Evolutionary conservation across 2,888 invertebrate genomes (phyloP).

Genomic region (Aquatica leii): DNA sequence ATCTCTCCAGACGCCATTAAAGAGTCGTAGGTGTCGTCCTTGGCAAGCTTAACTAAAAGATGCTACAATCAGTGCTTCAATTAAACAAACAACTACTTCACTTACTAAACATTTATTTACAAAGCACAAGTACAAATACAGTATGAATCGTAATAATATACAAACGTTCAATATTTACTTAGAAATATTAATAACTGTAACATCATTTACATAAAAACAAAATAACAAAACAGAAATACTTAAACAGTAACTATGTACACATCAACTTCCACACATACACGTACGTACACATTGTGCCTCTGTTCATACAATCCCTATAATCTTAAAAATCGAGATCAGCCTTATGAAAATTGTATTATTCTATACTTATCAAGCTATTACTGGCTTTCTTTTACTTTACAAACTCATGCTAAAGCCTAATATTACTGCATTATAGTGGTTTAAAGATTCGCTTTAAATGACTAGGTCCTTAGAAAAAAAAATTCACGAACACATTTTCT

Average conservation of each 20-base stretch:
- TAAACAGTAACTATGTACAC: slow-evolving; percentile 9
- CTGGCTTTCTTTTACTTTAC: slow-evolving; percentile 19
- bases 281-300: neutral
- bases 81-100: slow-evolving; percentile 9
- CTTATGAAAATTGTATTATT: slow-evolving; percentile 30
- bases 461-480: slow-evolving; percentile 24
- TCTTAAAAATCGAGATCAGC: slow-evolving; percentile 27
- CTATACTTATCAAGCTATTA: slow-evolving; percentile 21
- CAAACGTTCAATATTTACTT: neutral
- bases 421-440: slow-evolving; percentile 3
- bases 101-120: slow-evolving; percentile 14
- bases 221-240: neutral
- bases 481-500: slow-evolving; percentile 11
- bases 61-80: too few relatives aligned
- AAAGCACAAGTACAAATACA: slow-evolving; percentile 15
- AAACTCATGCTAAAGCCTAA: slow-evolving; percentile 8
- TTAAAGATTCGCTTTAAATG: slow-evolving; percentile 12
- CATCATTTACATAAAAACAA: slow-evolving; percentile 13
- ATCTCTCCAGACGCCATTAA: too few relatives aligned
- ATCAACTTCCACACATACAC: neutral
- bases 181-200: slow-evolving; percentile 5
- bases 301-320: neutral
- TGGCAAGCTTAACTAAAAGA: too few relatives aligned
- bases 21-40: too few relatives aligned
- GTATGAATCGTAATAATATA: slow-evolving; percentile 7